Conservation (phyloP, 1,140 invertebrate genomes). For the Bombus superbus region DNA sequence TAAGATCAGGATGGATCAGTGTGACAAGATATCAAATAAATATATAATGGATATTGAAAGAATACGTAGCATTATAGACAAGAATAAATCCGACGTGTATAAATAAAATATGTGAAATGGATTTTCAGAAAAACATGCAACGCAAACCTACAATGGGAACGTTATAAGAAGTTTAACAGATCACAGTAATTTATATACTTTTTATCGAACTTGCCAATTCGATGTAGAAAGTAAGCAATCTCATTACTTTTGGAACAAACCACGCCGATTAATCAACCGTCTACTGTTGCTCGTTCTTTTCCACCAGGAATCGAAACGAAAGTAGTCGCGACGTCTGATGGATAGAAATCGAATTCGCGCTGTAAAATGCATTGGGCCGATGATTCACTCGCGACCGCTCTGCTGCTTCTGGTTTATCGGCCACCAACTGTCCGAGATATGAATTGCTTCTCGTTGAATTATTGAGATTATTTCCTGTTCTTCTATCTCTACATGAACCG, state of each 20-base stretch:
- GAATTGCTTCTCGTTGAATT: slow-evolving; percentile 14
- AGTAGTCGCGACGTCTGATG: slow-evolving; percentile 37
- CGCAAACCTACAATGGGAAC: no score
- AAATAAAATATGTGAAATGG: no score
- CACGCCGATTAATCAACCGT: not conserved
- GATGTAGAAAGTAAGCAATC: not conserved
- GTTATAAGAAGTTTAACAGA: not conserved
- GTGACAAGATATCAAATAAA: no score
- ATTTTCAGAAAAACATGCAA: no score
- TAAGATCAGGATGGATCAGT: no score
- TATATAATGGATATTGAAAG: no score
- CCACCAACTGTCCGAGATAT: slow-evolving; percentile 6
- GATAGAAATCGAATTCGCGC: slow-evolving; percentile 57
- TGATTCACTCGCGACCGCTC: slow-evolving; percentile 44
- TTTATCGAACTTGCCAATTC: slow-evolving; percentile 43
- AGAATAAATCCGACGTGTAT: no score
- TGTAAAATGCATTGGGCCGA: slow-evolving; percentile 62
- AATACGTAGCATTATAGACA: no score
- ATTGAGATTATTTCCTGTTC: not conserved
- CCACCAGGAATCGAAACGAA: slow-evolving; percentile 27
- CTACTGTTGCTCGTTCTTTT: slow-evolving; percentile 13
- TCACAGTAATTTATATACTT: slow-evolving; percentile 25
- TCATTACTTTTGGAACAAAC: slow-evolving; percentile 37
- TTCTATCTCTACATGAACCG: not conserved
- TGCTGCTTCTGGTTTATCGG: not conserved